These are phyloP conservation scores for Artibeus lituratus DNA, from an alignment of 2,797 vertebrate species.

Conservation along the genomic window DNA sequence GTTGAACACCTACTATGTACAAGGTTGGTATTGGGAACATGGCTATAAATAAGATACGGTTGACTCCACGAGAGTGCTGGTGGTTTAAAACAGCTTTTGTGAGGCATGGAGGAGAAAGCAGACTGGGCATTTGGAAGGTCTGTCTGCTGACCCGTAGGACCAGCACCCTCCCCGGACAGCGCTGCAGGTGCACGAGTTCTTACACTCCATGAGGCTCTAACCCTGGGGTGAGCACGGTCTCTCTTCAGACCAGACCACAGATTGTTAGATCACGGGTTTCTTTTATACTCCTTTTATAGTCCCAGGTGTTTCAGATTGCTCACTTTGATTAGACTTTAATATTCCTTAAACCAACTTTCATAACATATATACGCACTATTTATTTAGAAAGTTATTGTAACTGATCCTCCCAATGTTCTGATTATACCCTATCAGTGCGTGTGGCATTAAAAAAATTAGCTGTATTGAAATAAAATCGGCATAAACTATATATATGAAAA, in stretches of 20 bases:
- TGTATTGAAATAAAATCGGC: slow-evolving; percentile 18
- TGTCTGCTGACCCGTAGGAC: not conserved
- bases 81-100: not conserved
- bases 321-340: not conserved
- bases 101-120: not conserved
- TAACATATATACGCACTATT: not conserved
- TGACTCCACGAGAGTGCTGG: not conserved
- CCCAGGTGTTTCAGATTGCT: not conserved
- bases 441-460: not conserved
- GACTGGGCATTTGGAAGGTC: not conserved
- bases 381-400: not conserved
- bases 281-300: not conserved
- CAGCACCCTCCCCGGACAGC: not conserved
- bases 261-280: not conserved
- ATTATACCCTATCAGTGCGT: not conserved
- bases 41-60: not conserved
- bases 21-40: not conserved
- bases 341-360: slow-evolving; percentile 2
- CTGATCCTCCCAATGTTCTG: not conserved
- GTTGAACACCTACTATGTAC: not conserved
- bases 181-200: not conserved
- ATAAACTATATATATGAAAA: not conserved
- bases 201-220: not conserved
- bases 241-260: not conserved
- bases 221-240: not conserved